phyloP scores from a whole-genome alignment of 2,888 invertebrate species.

The Hyposoter dolosus region DNA sequence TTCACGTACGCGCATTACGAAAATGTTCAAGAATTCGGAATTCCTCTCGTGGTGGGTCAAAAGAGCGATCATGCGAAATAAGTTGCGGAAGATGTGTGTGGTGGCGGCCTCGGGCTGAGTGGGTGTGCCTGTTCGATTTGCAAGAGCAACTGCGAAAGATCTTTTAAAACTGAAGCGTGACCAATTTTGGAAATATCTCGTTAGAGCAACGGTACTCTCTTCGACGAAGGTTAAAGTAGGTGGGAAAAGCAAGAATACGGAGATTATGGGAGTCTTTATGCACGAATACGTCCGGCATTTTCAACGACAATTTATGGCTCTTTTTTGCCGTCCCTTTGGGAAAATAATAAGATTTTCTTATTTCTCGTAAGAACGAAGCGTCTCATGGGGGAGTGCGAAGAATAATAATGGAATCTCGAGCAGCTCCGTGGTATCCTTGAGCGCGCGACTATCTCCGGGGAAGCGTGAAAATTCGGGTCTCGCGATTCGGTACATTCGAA shows the following conservation, averaged over 20 bases:
- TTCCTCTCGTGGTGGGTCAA: background rate
- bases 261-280: constrained; percentile 45
- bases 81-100: background rate
- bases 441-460: constrained; percentile 46
- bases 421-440: constrained; percentile 31
- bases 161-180: constrained; percentile 66
- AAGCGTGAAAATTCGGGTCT: constrained; percentile 60
- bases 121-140: constrained; percentile 59
- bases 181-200: constrained; percentile 67
- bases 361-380: constrained; percentile 33
- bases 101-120: constrained; percentile 34
- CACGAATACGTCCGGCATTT: constrained; percentile 37
- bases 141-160: constrained; percentile 41
- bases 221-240: constrained; percentile 39
- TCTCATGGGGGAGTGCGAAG: background rate
- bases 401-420: constrained; percentile 30
- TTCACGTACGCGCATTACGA: constrained; percentile 5
- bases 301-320: constrained; percentile 42
- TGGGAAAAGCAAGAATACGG: constrained; percentile 20
- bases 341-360: constrained; percentile 11
- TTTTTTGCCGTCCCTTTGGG: background rate
- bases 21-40: constrained; percentile 20
- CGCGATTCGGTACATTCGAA: constrained; percentile 31
- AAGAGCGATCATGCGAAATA: constrained; percentile 36
- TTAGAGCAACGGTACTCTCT: constrained; percentile 61